Base-by-base conservation (phyloP, 1,140 invertebrate genomes). In the Panagrolaimus sp. region DNA sequence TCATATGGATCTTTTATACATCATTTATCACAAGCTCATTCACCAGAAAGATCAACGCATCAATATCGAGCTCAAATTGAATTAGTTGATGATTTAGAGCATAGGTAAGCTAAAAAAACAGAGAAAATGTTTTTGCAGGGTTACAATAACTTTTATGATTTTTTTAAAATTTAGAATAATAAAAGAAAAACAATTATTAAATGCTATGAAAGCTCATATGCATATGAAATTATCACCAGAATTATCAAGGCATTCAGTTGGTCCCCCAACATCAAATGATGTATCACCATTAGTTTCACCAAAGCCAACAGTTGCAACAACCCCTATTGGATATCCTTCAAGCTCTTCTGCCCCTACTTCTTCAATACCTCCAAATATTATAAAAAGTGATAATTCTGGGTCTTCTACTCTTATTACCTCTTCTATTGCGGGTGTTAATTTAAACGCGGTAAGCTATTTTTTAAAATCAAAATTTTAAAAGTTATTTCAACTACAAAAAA, bases 151-250 rank as follows among this genome's bases (percentile, higher is more conserved):
- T n/a, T n/a, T n/a, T n/a, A n/a, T n/a, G 31, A 38, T 38, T 38
- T 38, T 7, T 4, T 4, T 4, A 38, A 38, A 38, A 38, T 57
- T 57, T 57, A 57, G 51, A 16, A 25, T 83, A 43, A 66, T 62
- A 13, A 75, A 78, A 63, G 95, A 98, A 85, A 87, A 92, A 66
- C 92, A 94, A 82, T 87, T 92, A 46, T 86, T 97, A 51, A 90
- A 92, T 75, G 93, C 93, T n/a, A 98, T 98, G 95, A 96, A 96
- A 92, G 89, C 93, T 65, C 94, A 97, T 85, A 86, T 97, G 65
- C 93, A 97, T 82, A 88, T 92, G 81, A 90, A 84, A 66, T 81
- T 77, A n/a, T 73, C 70, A 25, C 76, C 76, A 43, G 66, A 75
- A 38, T 51, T 42, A 20, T 44, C 51, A 23, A 27, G 43, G 9